Evolutionary conservation across 2,888 invertebrate genomes (phyloP).

Genomic region (Chymomyza caudatula): DNA sequence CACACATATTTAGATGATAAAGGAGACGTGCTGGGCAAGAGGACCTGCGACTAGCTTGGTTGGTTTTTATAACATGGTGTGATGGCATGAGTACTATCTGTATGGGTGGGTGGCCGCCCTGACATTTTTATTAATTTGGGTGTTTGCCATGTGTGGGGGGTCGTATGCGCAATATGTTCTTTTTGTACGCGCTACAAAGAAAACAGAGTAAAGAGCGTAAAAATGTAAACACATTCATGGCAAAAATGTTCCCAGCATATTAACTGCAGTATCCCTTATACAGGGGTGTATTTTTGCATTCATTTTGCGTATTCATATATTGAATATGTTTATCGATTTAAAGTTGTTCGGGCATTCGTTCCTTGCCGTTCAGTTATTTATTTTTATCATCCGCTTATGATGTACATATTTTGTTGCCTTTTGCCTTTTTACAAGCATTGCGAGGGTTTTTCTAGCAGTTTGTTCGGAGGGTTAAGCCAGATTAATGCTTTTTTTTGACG

Average conservation of each 20-base stretch:
- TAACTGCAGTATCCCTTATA: not conserved
- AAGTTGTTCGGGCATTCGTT: not conserved
- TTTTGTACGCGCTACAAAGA: constrained; percentile 2
- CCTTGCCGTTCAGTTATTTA: not conserved
- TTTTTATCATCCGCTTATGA: not conserved
- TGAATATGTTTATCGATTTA: not conserved
- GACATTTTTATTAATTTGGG: constrained; percentile 50
- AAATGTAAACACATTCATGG: constrained; percentile 3
- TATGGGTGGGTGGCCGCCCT: not conserved
- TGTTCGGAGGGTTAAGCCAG: no score
- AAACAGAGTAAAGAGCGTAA: not conserved
- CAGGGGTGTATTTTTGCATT: not conserved
- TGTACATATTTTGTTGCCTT: not conserved
- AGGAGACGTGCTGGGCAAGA: not conserved
- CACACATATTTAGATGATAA: constrained; percentile 13
- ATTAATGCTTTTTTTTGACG: no score
- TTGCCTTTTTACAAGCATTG: not conserved
- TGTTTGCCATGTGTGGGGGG: constrained; percentile 1
- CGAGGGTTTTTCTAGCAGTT: not conserved
- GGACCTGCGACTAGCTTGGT: not conserved
- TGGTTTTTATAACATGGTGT: not conserved
- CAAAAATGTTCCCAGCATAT: constrained; percentile 29
- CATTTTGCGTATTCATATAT: not conserved
- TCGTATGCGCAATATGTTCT: constrained; percentile 8
- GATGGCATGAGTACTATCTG: not conserved